Percentiles rank a stretch among this genome's conserved stretches.
Evolutionary conservation across 2,888 invertebrate genomes (phyloP).

Genomic region (Drosophila robusta): DNA sequence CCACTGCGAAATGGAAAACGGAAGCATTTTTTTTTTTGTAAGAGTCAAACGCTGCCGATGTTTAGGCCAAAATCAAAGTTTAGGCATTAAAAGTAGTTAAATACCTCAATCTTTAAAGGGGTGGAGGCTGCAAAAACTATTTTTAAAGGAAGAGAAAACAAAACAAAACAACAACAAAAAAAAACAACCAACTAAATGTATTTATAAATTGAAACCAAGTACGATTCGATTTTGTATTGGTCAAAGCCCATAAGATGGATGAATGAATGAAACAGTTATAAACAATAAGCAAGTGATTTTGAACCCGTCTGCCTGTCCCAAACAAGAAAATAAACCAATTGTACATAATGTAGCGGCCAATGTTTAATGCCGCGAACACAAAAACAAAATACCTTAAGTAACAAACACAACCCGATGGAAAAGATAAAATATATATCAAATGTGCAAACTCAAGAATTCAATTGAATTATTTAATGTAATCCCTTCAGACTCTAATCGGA

Average conservation of each 20-base stretch:
- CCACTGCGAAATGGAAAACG: slow-evolving; percentile 29
- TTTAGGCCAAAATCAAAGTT: slow-evolving; percentile 67
- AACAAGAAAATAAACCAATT: slow-evolving; percentile 26
- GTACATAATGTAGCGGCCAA: slow-evolving; percentile 54
- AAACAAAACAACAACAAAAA: neutral
- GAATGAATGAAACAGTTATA: slow-evolving; percentile 25
- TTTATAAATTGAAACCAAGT: slow-evolving; percentile 54
- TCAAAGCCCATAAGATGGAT: slow-evolving; percentile 1
- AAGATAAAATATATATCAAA: neutral
- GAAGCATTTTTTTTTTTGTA: slow-evolving; percentile 57
- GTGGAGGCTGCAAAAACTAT: slow-evolving; percentile 67
- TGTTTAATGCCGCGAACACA: slow-evolving; percentile 37
- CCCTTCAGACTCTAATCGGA: neutral
- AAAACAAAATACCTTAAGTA: slow-evolving; percentile 28
- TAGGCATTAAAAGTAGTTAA: slow-evolving; percentile 59
- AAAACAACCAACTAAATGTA: slow-evolving; percentile 42
- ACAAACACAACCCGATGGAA: slow-evolving; percentile 6
- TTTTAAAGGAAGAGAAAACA: slow-evolving; percentile 37
- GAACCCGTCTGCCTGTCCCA: neutral
- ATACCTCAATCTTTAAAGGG: slow-evolving; percentile 70
- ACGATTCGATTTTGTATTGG: neutral
- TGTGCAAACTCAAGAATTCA: neutral
- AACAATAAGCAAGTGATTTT: slow-evolving; percentile 10
- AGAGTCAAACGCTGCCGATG: slow-evolving; percentile 48
- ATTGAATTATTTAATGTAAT: neutral